These are phyloP conservation scores for Eupristina koningsbergeri DNA, from an alignment of 1,140 invertebrate species.

Conservation along the genomic window DNA sequence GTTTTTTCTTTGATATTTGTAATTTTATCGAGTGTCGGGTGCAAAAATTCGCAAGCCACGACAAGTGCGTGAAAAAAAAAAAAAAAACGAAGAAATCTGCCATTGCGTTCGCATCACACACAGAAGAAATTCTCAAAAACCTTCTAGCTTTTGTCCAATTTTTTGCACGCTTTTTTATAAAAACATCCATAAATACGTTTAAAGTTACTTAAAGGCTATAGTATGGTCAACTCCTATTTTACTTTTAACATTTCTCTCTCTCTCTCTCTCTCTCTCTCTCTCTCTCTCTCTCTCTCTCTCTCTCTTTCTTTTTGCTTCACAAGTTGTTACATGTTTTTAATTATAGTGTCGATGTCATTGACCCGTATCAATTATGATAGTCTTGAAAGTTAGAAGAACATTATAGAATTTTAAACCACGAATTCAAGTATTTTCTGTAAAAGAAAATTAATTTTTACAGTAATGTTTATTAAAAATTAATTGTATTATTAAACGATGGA, in stretches of 20 bases:
- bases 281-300: constrained; percentile 4
- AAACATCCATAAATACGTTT: constrained; percentile 30
- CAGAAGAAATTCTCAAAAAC: background rate
- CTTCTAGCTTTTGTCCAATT: background rate
- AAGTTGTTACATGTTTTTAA: background rate
- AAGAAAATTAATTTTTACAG: too few species aligned
- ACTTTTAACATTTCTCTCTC: background rate
- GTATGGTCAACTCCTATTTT: background rate
- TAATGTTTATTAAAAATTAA: too few species aligned
- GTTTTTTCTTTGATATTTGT: constrained; percentile 27
- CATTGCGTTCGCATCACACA: background rate
- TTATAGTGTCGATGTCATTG: constrained; percentile 19
- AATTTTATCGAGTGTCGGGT: constrained; percentile 23
- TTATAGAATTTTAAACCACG: too few species aligned
- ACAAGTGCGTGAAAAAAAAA: background rate
- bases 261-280: background rate
- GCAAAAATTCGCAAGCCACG: background rate
- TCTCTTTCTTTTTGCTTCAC: background rate
- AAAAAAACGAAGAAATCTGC: constrained; percentile 14
- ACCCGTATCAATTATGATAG: background rate
- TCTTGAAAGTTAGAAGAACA: too few species aligned
- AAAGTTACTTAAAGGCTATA: constrained; percentile 25
- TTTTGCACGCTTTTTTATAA: too few species aligned
- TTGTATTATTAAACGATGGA: too few species aligned
- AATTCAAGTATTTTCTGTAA: too few species aligned